Conservation (phyloP, 2,113 vertebrate species). For the Oreochromis niloticus region DNA sequence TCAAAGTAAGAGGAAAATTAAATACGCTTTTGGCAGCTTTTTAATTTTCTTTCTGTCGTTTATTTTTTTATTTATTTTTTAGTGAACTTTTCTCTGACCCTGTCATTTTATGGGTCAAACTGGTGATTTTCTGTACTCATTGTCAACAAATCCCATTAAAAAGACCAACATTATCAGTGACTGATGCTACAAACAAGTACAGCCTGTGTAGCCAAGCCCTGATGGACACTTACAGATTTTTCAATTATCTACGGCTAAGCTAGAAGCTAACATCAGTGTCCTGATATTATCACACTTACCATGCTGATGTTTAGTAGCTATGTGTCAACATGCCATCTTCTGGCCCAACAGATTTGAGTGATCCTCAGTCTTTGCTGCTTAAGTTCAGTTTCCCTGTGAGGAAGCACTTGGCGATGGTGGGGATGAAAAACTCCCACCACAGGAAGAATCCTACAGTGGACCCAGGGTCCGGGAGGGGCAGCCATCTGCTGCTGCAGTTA, state of each 20-base stretch:
- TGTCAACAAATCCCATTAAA: not conserved
- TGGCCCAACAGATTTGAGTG: not conserved
- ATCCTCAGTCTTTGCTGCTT: not conserved
- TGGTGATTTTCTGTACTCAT: not conserved
- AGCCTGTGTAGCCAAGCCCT: not conserved
- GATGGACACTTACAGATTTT: not conserved
- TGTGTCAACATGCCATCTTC: not conserved
- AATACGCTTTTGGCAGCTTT: not conserved
- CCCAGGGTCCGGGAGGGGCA: not conserved
- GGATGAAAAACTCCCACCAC: not conserved
- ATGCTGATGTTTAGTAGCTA: not conserved
- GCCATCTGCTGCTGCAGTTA: not conserved
- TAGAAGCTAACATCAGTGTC: not conserved
- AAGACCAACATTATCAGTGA: not conserved
- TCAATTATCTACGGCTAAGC: not conserved
- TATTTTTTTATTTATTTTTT: not conserved
- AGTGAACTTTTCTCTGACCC: not conserved
- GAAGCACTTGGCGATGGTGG: not conserved
- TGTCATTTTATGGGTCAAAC: not conserved
- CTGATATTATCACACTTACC: not conserved
- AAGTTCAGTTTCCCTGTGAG: not conserved
- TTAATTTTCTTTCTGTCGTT: not conserved
- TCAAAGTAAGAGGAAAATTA: not conserved
- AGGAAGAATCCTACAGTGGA: not conserved
- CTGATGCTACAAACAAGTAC: not conserved